phyloP scores from a whole-genome alignment of 2,113 vertebrate species.

The Cyphomyrus discorhynchus region DNA sequence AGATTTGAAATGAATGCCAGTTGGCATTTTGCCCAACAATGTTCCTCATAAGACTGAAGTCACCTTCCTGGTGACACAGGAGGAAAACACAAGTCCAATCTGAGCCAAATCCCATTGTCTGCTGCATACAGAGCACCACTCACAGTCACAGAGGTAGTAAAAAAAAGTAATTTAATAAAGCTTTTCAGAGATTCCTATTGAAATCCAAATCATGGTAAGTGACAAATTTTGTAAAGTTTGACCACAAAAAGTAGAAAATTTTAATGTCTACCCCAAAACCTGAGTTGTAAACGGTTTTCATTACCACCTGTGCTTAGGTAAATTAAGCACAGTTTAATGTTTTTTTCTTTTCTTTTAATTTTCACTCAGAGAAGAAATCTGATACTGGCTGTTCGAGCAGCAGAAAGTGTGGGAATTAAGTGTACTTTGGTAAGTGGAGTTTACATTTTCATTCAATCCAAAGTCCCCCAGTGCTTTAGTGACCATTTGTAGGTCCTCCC shows the following conservation, averaged over 20 bases:
- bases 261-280: not conserved
- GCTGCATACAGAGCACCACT: not conserved
- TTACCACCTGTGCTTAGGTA: not conserved
- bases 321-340: not conserved
- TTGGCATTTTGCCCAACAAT: not conserved
- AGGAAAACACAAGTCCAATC: not conserved
- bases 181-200: not conserved
- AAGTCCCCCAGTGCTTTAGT: not conserved
- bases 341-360: not conserved
- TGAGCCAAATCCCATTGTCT: not conserved
- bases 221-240: not conserved
- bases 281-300: not conserved
- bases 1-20: not conserved
- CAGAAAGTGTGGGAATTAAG: slow-evolving; percentile 81
- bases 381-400: slow-evolving; percentile 78
- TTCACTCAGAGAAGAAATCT: slow-evolving; percentile 72
- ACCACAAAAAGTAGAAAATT: not conserved
- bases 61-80: not conserved
- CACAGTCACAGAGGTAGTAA: not conserved
- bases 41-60: not conserved
- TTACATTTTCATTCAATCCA: not conserved
- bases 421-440: slow-evolving; percentile 72
- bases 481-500: not conserved
- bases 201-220: not conserved
- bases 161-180: not conserved